Percentiles rank a stretch among this genome's conserved stretches.
Evolutionary conservation across 2,797 vertebrate species (phyloP).

Genomic region (Rhincodon typus): DNA sequence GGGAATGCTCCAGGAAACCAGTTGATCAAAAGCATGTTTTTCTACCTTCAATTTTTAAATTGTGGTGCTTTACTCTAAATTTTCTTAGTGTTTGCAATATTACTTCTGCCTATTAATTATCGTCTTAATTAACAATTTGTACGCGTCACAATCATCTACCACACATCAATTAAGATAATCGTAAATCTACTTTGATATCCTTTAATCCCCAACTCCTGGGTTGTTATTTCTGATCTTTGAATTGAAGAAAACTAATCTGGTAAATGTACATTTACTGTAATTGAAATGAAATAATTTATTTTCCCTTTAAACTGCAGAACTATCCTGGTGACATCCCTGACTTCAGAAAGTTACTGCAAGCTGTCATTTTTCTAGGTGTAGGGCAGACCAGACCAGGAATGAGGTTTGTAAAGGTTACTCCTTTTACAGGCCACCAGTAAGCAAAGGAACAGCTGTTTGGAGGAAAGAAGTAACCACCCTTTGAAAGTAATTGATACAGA

Average conservation of each 20-base stretch:
- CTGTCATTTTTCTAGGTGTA: background rate
- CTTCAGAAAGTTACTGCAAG: background rate
- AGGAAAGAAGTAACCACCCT: background rate
- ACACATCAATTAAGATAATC: background rate
- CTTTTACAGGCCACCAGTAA: no score
- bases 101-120: background rate
- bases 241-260: background rate
- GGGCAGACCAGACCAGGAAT: background rate
- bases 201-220: background rate
- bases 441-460: background rate
- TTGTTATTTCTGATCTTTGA: background rate
- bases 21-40: slow-evolving; percentile 16
- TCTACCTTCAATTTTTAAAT: slow-evolving; percentile 8
- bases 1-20: slow-evolving; percentile 22
- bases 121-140: slow-evolving; percentile 17
- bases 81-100: background rate
- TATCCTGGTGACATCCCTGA: background rate
- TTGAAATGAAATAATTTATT: background rate
- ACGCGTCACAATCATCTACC: background rate
- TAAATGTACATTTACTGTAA: background rate
- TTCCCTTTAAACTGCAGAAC: background rate
- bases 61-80: background rate
- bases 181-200: slow-evolving; percentile 3
- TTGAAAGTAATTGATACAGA: background rate
- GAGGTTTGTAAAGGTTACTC: background rate